Evolutionary conservation across 2,888 invertebrate genomes (phyloP), one percentile per base, ranked within the genome.

Genomic region (Oscheius sp.): DNA sequence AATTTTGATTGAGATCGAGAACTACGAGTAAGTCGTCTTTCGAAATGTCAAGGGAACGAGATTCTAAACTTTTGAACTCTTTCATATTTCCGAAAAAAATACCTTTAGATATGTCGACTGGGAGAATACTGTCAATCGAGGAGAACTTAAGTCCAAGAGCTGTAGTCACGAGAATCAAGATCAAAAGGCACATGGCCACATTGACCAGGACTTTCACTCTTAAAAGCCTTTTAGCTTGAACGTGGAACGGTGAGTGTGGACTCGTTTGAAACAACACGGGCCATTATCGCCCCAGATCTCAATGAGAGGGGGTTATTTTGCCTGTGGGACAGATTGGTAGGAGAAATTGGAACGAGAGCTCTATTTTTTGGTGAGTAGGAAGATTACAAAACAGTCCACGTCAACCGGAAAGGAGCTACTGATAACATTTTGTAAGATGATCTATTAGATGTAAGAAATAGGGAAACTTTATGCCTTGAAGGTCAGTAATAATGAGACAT

Each of bases 231-330:
- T 42, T 42, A 42, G 42, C 42, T 42, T 42, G 42, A 42, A 42
- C 42, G 42, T 42, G 42, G 42, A 42, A 42, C 42, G 42, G 42
- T 42, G 42, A 42, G 60, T 35, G 2, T 37, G 60, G 60, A 60
- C 33, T 60, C 60, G 60, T 60, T 60, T 60, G 60, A 60, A 60
- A 60, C 60, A 60, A 50, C 47, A 63, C 29, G 63, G 33, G 37
- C 48, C 63, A 63, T 63, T 63, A 63, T 63, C 63, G 63, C 48
- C 63, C 63, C 63, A 63, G 63, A 63, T 63, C 63, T 60, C 37
- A 33, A 7, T 42, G 42, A 42, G 42, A 42, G 42, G 21, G 58
- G 37, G 10, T 63, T 48, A 63, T 63, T 63, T 63, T 63, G 37
- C 0, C 21, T 21, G 21, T 21, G 42, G 42, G 7, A 42, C 42